Evolutionary conservation across 2,113 vertebrate genomes (phyloP).

Genomic region (Pteruthius melanotis): DNA sequence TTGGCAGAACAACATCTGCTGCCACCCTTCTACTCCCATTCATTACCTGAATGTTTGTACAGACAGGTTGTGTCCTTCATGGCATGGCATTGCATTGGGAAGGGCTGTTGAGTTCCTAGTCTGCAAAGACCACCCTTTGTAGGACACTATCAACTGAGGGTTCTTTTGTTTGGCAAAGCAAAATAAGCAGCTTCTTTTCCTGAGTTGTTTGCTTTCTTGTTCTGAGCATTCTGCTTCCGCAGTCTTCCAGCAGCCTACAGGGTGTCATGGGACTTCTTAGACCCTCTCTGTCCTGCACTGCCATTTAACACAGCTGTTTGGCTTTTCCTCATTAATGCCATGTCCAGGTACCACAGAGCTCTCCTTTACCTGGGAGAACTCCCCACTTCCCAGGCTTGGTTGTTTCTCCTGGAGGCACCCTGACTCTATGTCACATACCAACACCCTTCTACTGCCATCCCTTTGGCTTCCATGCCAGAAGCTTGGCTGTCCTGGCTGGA

Average conservation of each 20-base stretch:
- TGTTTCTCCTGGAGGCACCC: neutral
- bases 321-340: neutral
- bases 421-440: neutral
- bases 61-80: neutral
- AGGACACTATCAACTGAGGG: accelerated
- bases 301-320: neutral
- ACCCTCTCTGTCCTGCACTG: neutral
- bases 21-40: neutral
- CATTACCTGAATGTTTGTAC: neutral
- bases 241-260: neutral
- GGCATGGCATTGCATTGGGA: neutral
- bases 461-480: neutral
- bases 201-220: neutral
- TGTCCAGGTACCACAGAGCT: neutral
- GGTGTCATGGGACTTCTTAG: neutral
- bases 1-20: neutral
- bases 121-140: neutral
- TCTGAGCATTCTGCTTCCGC: neutral
- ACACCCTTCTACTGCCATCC: neutral
- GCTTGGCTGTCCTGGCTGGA: neutral
- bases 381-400: neutral
- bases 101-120: neutral
- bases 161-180: neutral
- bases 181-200: neutral
- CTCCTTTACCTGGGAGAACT: neutral